Evolutionary conservation across 2,888 invertebrate genomes (phyloP).

Genomic region (Tenodera sinensis): DNA sequence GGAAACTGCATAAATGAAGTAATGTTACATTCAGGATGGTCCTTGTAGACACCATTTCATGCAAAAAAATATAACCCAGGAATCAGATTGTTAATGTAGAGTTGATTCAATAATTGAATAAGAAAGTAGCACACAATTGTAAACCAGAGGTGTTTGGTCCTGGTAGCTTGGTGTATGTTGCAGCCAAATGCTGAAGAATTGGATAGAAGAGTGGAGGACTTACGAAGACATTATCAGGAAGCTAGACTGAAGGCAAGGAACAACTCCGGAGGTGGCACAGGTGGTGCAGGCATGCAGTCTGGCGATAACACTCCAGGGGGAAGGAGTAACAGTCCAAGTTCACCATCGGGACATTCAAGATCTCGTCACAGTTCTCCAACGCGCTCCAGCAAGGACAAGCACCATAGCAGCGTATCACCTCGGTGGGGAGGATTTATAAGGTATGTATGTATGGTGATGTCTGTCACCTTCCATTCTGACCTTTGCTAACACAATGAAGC

Average conservation of each 20-base stretch:
- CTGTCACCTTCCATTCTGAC: too few species aligned
- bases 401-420: slow-evolving; percentile 3
- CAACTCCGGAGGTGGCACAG: slow-evolving; percentile 44
- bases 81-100: too few species aligned
- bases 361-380: slow-evolving; percentile 6
- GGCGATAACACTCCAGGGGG: slow-evolving; percentile 61
- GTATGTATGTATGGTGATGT: background rate
- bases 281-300: slow-evolving; percentile 44
- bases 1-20: too few species aligned
- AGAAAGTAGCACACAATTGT: too few species aligned
- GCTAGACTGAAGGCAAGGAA: slow-evolving; percentile 52
- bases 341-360: slow-evolving; percentile 37
- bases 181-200: slow-evolving; percentile 67
- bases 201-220: slow-evolving; percentile 69
- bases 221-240: slow-evolving; percentile 67
- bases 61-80: too few species aligned
- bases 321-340: slow-evolving; percentile 57
- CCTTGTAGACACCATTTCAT: too few species aligned
- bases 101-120: too few species aligned
- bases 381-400: slow-evolving; percentile 6
- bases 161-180: slow-evolving; percentile 29
- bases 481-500: too few species aligned
- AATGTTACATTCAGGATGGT: too few species aligned
- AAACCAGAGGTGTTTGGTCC: too few species aligned
- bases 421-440: slow-evolving; percentile 20